A percentile compares a stretch with the other conserved stretches of the same genome.
These are phyloP conservation scores for Liasis olivaceus DNA, from an alignment of 2,797 vertebrate species.

Conservation along the genomic window DNA sequence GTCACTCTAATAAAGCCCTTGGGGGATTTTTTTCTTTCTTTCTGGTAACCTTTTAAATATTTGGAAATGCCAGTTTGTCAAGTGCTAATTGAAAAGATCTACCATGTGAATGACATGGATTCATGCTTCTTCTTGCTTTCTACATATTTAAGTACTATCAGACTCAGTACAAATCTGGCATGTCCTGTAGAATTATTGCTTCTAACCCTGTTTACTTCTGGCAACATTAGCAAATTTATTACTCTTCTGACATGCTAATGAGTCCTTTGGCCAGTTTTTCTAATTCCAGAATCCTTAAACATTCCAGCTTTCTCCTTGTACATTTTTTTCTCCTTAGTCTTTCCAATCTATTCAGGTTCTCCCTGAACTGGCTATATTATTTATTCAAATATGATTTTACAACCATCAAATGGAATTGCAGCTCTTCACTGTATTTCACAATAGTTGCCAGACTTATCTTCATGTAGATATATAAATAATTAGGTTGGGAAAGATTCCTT, in stretches of 20 bases:
- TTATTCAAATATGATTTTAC: background rate
- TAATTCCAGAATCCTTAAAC: background rate
- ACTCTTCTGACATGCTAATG: background rate
- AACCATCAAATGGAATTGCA: background rate
- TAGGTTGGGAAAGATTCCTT: background rate
- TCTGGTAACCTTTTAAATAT: background rate
- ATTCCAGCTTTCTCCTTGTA: background rate
- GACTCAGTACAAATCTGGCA: background rate
- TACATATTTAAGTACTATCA: background rate
- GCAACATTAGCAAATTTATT: background rate
- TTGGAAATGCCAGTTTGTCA: background rate
- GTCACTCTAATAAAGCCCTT: background rate
- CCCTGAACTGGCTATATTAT: background rate
- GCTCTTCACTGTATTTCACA: background rate
- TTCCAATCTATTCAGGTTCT: background rate
- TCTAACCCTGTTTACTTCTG: background rate
- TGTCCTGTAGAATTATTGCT: background rate
- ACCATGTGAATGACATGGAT: background rate
- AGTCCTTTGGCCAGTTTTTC: background rate
- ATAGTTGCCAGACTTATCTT: background rate
- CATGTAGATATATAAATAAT: background rate
- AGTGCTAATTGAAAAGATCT: background rate
- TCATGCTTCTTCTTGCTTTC: background rate
- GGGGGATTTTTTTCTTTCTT: background rate
- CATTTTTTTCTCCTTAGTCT: background rate